phyloP scores from a whole-genome alignment of 1,140 invertebrate genomes.

The Cydia fagiglandana region DNA sequence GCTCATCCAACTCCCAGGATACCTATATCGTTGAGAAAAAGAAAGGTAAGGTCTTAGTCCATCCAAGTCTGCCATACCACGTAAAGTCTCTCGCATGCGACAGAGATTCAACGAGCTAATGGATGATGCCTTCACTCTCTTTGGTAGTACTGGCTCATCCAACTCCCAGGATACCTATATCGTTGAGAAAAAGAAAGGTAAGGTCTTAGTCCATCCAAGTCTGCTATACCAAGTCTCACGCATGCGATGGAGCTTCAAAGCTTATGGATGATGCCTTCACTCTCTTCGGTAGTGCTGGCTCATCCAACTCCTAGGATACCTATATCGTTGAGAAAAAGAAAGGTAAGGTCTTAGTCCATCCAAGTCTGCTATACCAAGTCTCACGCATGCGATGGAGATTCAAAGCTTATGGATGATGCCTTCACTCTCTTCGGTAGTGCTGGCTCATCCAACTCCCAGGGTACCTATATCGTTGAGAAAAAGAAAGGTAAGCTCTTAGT shows the following conservation, averaged over 20 bases:
- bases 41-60: slow-evolving; percentile 11
- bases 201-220: slow-evolving; percentile 45
- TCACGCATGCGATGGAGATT: slow-evolving; percentile 72
- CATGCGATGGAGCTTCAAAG: slow-evolving; percentile 75
- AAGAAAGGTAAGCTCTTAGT: slow-evolving; percentile 26
- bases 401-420: slow-evolving; percentile 73
- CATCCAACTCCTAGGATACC: slow-evolving; percentile 54
- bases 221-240: slow-evolving; percentile 47
- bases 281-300: slow-evolving; percentile 63
- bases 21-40: slow-evolving; percentile 49
- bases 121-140: no score
- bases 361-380: slow-evolving; percentile 36
- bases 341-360: slow-evolving; percentile 46
- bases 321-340: slow-evolving; percentile 45
- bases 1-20: slow-evolving; percentile 52
- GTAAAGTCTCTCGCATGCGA: no score
- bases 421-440: slow-evolving; percentile 71
- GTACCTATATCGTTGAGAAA: slow-evolving; percentile 50
- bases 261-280: slow-evolving; percentile 74
- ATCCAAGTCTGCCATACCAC: no score
- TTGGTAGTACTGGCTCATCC: no score
- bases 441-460: slow-evolving; percentile 50
- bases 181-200: no score
- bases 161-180: no score
- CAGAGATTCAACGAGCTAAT: no score